phyloP scores from a whole-genome alignment of 2,113 vertebrate species.

The Cebus imitator region DNA sequence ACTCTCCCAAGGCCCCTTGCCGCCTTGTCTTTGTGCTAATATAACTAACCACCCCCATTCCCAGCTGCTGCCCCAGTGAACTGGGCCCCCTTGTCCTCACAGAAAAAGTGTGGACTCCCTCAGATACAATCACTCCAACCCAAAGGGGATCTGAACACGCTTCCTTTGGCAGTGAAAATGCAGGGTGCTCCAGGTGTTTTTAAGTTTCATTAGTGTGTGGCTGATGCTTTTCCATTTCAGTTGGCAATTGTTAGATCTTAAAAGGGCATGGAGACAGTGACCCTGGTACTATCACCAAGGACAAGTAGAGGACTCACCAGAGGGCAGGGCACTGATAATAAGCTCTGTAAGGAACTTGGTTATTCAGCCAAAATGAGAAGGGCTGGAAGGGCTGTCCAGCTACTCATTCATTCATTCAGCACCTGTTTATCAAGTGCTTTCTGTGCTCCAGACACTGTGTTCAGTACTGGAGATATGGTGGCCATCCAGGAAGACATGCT shows the following conservation, averaged over 20 bases:
- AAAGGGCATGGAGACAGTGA: not conserved
- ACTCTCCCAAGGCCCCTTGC: not conserved
- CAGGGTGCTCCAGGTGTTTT: not conserved
- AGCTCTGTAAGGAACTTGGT: not conserved
- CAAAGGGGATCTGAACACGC: not conserved
- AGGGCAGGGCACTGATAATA: not conserved
- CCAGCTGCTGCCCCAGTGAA: not conserved
- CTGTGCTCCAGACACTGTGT: not conserved
- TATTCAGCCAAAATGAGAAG: not conserved
- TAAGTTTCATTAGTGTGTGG: not conserved
- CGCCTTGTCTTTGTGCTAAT: not conserved
- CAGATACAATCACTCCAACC: not conserved
- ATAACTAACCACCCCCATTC: too few relatives aligned
- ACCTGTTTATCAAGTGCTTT: not conserved
- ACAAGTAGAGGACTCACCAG: not conserved
- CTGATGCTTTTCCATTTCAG: not conserved
- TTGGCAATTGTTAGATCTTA: not conserved
- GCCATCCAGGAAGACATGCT: not conserved
- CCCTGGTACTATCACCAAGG: not conserved
- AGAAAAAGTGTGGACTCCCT: not conserved
- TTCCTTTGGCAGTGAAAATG: not conserved
- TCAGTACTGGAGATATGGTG: not conserved
- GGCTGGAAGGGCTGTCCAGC: not conserved
- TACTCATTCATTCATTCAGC: not conserved
- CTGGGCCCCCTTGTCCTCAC: not conserved